These are phyloP conservation scores for Poecilia wingei DNA, from an alignment of 2,797 vertebrate genomes.

Conservation along the genomic window DNA sequence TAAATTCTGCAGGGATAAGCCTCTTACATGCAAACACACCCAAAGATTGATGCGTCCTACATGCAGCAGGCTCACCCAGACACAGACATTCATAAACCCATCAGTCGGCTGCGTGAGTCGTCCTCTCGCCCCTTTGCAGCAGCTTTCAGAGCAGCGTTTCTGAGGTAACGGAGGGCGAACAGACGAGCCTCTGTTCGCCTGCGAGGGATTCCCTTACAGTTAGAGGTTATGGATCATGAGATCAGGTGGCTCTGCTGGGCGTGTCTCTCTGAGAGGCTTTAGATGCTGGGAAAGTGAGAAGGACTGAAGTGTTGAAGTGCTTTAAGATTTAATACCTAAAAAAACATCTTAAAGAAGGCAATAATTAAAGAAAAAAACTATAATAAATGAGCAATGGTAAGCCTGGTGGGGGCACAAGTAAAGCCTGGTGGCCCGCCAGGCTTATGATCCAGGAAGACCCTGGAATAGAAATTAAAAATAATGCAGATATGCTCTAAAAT, in stretches of 20 bases:
- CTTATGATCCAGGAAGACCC: no score
- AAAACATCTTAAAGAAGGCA: no score
- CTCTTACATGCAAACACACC: slow-evolving; percentile 40
- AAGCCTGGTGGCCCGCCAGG: no score
- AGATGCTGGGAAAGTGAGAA: slow-evolving; percentile 55
- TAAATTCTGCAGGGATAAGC: slow-evolving; percentile 51
- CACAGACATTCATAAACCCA: slow-evolving; percentile 17
- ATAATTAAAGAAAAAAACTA: no score
- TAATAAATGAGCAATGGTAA: no score
- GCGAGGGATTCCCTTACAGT: slow-evolving; percentile 58
- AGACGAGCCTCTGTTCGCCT: slow-evolving; percentile 37
- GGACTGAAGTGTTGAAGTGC: slow-evolving; percentile 62
- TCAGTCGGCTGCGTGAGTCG: neutral
- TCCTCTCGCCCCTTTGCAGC: neutral
- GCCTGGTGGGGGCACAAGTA: no score
- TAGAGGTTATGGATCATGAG: slow-evolving; percentile 47
- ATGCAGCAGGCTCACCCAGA: slow-evolving; percentile 14
- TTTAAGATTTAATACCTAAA: slow-evolving; percentile 51
- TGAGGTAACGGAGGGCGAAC: slow-evolving; percentile 29
- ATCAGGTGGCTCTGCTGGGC: slow-evolving; percentile 60
- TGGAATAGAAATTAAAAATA: no score
- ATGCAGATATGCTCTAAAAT: no score
- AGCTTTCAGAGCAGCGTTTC: slow-evolving; percentile 7
- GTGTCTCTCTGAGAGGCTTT: slow-evolving; percentile 27
- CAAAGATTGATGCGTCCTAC: slow-evolving; percentile 8